Evolutionary conservation across 2,888 invertebrate genomes (phyloP).

Genomic region (Macrosoma leucophasiata): DNA sequence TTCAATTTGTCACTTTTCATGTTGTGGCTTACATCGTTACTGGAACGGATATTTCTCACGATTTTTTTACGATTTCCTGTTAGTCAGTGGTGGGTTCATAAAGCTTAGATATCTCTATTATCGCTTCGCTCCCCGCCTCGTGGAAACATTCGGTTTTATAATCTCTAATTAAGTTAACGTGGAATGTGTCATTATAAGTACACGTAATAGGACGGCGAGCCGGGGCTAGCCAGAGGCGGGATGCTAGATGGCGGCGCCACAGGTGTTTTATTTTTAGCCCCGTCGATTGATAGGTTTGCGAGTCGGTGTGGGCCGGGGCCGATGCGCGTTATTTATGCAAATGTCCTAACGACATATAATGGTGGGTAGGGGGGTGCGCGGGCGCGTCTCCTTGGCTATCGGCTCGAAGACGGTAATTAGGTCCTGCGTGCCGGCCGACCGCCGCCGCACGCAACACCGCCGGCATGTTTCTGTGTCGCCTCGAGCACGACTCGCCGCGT

Average conservation of each 20-base stretch:
- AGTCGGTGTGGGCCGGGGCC: constrained; percentile 50
- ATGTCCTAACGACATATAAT: constrained; percentile 72
- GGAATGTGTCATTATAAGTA: constrained; percentile 48
- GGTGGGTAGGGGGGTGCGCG: constrained; percentile 49
- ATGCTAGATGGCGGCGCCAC: constrained; percentile 44
- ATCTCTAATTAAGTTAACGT: constrained; percentile 58
- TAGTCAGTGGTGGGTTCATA: constrained; percentile 49
- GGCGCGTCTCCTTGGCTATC: constrained; percentile 47
- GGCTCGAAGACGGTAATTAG: constrained; percentile 69
- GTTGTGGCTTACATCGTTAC: constrained; percentile 33
- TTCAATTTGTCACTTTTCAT: no score
- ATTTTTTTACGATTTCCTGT: constrained; percentile 73
- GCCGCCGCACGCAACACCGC: constrained; percentile 48
- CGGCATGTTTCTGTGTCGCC: constrained; percentile 67
- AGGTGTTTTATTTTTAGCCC: constrained; percentile 59
- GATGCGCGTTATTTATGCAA: constrained; percentile 69
- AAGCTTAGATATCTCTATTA: constrained; percentile 62
- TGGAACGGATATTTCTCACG: constrained; percentile 58
- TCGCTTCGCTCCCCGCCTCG: constrained; percentile 50
- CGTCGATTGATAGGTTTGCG: constrained; percentile 61
- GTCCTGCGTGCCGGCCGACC: constrained; percentile 56
- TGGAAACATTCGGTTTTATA: constrained; percentile 49
- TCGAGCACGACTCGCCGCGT: constrained; percentile 56
- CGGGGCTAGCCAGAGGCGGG: constrained; percentile 32
- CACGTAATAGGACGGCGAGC: constrained; percentile 27